Evolutionary conservation across 2,888 invertebrate genomes (phyloP).

Genomic region (Thereva unica): DNA sequence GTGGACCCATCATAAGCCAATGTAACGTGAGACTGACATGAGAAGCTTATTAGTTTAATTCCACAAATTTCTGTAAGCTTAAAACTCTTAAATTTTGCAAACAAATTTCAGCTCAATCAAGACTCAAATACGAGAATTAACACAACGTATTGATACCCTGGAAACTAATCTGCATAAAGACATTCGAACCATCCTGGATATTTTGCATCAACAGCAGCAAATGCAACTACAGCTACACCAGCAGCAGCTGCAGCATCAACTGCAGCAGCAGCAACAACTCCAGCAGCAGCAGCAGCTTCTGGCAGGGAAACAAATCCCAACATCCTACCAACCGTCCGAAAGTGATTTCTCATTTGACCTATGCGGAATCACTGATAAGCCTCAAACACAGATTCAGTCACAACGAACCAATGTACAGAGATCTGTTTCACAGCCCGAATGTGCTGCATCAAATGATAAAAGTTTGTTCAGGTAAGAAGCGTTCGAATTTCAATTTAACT

Average conservation of each 20-base stretch:
- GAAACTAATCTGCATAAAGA: constrained; percentile 49
- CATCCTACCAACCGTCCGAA: constrained; percentile 51
- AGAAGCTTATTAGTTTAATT: no score
- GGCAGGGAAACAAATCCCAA: constrained; percentile 45
- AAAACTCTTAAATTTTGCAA: neutral
- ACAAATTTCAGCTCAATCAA: constrained; percentile 45
- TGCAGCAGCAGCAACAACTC: constrained; percentile 46
- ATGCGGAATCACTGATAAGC: constrained; percentile 44
- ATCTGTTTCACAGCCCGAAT: constrained; percentile 50
- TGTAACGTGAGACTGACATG: no score
- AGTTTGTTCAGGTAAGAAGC: constrained; percentile 47
- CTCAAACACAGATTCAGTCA: constrained; percentile 43
- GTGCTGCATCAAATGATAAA: constrained; percentile 47
- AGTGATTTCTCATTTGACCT: constrained; percentile 51
- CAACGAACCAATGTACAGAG: constrained; percentile 49
- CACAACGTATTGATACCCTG: constrained; percentile 48
- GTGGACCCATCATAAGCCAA: no score
- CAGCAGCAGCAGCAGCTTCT: constrained; percentile 45
- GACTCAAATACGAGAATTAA: constrained; percentile 48
- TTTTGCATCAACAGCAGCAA: constrained; percentile 49
- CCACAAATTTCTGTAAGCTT: neutral
- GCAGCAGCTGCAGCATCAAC: constrained; percentile 46
- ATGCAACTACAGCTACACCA: constrained; percentile 46
- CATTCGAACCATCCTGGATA: constrained; percentile 49
- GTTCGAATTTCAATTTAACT: neutral